Base-by-base conservation (phyloP, 1,140 invertebrate genomes). In the Drosophila takahashii region DNA sequence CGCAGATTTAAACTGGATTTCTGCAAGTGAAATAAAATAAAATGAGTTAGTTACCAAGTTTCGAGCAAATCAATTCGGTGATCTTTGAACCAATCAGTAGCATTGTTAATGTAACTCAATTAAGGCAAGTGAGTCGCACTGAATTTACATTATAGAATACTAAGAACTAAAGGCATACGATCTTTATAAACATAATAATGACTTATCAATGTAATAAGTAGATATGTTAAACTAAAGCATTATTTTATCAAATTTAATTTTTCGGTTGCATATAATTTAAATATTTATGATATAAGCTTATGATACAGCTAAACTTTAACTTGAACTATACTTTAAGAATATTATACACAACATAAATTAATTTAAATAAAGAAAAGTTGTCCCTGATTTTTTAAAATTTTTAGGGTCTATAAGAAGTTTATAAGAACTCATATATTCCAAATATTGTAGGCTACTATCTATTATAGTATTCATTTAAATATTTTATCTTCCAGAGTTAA, bases 1-100 rank as follows among this genome's bases (percentile, higher is more conserved):
- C 90, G 87, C 54, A 91, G 85, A 86, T 91, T 91, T 56, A 91
- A 77, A 67, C 90, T 91, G 13, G 90, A 91, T 89, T 91, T 91
- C 90, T 91, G 74, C 7, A 61, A 47, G 9, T 0, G 22, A 18
- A 67, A 26, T 0, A 47, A n/a, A 0, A 16, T 15, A 73, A 37
- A 0, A n/a, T 0, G 8, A 42, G 7, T 18, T 2, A n/a, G 9
- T 11, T 10, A n/a, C 0, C 16, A 5, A 7, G 27, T 45, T 22
- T 22, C 22, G 27, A 26, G 42, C 5, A 29, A 32, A 16, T 59
- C 34, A 37, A 42, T 50, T 58, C 9, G 11, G 56, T 44, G 56
- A 71, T 39, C 27, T 45, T 41, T 61, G 27, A 36, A 62, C 32
- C 61, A 36, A 15, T 61, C 29, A 41, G 36, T 22, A 29, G 16